Conservation (phyloP, 1,140 invertebrate species). For the Brachionus manjavacas region DNA sequence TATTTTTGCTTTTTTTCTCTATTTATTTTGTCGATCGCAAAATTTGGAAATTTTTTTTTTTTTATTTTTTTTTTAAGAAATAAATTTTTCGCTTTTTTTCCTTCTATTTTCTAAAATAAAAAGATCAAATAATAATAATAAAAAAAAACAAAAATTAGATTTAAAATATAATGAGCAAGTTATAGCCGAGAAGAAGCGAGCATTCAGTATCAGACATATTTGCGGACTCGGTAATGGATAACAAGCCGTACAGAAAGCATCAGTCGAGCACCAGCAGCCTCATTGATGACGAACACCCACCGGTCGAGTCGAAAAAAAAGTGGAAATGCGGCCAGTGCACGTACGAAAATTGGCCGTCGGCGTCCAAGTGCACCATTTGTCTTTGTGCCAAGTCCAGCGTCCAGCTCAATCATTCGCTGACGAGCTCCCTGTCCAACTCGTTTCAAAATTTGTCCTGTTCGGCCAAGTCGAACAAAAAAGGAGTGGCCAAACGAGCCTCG, state of each 20-base stretch:
- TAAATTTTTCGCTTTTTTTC: not conserved
- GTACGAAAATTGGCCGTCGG: slow-evolving; percentile 89
- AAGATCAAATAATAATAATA: not conserved
- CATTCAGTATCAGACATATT: not conserved
- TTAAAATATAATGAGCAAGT: not conserved
- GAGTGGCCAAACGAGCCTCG: not conserved
- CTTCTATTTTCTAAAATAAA: not conserved
- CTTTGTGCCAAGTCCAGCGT: slow-evolving; percentile 14
- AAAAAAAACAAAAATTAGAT: not conserved
- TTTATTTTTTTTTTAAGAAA: not conserved
- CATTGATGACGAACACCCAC: not conserved
- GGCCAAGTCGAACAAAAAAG: not conserved
- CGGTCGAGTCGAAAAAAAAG: slow-evolving; percentile 56
- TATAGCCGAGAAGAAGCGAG: not conserved
- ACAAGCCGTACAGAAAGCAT: slow-evolving; percentile 3
- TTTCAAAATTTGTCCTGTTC: slow-evolving; percentile 20
- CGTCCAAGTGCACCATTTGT: slow-evolving; percentile 83
- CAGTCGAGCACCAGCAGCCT: slow-evolving; percentile 17
- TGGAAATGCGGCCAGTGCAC: slow-evolving; percentile 80
- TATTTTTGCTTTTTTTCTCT: slow-evolving; percentile 6
- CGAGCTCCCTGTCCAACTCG: not conserved
- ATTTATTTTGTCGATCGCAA: slow-evolving; percentile 7
- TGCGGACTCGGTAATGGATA: not conserved
- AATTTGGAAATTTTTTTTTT: not conserved
- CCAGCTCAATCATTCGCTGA: not conserved